A percentile compares a stretch with the other conserved stretches of the same genome.
These are phyloP conservation scores for Poeciliopsis turneri DNA, from an alignment of 2,797 vertebrate genomes.

Conservation along the genomic window DNA sequence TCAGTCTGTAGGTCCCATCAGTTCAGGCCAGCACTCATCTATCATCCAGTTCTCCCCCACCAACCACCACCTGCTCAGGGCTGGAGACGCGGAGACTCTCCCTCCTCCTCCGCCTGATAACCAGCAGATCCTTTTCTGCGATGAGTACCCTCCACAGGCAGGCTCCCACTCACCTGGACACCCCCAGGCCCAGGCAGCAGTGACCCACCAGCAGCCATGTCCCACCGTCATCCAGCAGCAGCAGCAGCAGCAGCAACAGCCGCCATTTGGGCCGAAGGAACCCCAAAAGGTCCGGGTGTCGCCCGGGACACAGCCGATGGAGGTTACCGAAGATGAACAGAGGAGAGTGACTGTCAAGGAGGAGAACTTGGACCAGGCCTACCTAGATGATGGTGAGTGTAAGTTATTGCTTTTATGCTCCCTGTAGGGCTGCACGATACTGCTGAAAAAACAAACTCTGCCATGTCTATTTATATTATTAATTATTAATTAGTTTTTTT, in stretches of 20 bases:
- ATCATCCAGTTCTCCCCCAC: conserved; percentile 91
- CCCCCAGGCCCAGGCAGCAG: conserved; percentile 40
- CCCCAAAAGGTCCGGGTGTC: conserved; percentile 64
- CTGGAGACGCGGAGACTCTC: conserved; percentile 75
- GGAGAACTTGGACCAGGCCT: conserved; percentile 98
- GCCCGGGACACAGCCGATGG: conserved; percentile 63
- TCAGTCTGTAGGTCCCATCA: conserved; percentile 74
- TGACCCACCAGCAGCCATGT: conserved; percentile 79
- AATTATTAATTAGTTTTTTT: too few species aligned
- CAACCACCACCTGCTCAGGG: conserved; percentile 88
- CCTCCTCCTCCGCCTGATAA: conserved; percentile 67
- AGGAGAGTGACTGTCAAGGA: conserved; percentile 94
- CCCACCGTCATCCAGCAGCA: conserved; percentile 95
- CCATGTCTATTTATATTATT: too few species aligned
- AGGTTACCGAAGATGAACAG: conserved; percentile 80
- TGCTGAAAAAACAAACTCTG: too few species aligned
- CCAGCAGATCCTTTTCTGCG: conserved; percentile 92
- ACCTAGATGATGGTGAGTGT: conserved; percentile 97
- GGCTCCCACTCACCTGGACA: conserved; percentile 75
- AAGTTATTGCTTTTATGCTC: conserved; percentile 66
- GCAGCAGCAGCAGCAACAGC: conserved; percentile 88
- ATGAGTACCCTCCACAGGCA: conserved; percentile 80
- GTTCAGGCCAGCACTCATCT: conserved; percentile 83
- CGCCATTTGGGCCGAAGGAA: conserved; percentile 76
- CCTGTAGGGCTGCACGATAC: neutral